Evolutionary conservation across 2,888 invertebrate species (phyloP), one percentile per base, ranked within the genome.

Genomic region (Amaurobius ferox): DNA sequence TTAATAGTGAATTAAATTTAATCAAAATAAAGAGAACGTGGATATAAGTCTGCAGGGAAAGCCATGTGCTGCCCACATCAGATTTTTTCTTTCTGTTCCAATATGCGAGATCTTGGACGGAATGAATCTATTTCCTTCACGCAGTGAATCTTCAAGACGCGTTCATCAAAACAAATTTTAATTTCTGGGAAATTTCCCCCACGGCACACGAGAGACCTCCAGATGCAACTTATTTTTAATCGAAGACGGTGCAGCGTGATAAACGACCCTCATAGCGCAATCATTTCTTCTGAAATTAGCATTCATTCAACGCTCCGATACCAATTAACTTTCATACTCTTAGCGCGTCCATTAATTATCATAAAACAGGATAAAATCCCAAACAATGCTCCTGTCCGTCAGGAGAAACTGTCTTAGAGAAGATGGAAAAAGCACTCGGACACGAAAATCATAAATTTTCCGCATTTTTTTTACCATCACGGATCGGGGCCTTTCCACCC

Each of bases 391-490:
- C n/a, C n/a, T n/a, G n/a, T n/a, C n/a, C 2, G 19, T 6, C 55
- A 23, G 16, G 23, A 1, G 55, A 55, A 55, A 6, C 19, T 23
- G 5, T 7, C 19, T 55, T 19, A 3, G 11, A 55, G 55, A 44
- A 55, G 3, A 55, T 2, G 55, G 6, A 6, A 3, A 23, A 55
- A 55, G 23, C 16, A 3, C 55, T 55, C 23, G 55, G 55, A 55
- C 55, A 55, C 19, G 55, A 55, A 55, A 55, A 23, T 55, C 55
- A 55, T 55, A 55, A 55, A 55, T 55, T 55, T 55, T 23, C 19
- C 23, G 7, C 55, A 23, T 23, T 23, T 55, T 44, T 55, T 11
- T 11, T 23, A 6, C 44, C 44, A 44, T 44, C 44, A 44, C 11
- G 16, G 16, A 16, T 44, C 55, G 55, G 55, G 55, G 23, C 16